Percentiles rank a stretch among this genome's conserved stretches.
Evolutionary conservation across 2,797 vertebrate species (phyloP).

Genomic region (Sebastes flavidus): DNA sequence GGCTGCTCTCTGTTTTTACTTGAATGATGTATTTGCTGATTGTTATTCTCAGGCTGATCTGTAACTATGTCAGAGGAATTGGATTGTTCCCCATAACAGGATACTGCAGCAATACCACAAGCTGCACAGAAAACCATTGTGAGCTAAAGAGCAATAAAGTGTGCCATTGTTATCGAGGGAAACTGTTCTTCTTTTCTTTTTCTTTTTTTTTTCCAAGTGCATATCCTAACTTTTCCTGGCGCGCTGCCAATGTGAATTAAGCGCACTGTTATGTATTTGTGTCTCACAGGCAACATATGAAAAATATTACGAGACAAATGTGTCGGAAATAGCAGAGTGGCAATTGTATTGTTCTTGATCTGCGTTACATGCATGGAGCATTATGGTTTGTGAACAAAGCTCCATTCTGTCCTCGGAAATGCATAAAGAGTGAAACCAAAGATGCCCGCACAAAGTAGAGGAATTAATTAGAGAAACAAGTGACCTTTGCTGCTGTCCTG

Average conservation of each 20-base stretch:
- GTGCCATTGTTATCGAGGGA: conserved; percentile 79
- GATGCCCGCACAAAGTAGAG: conserved; percentile 49
- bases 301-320: conserved; percentile 50
- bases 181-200: conserved; percentile 35
- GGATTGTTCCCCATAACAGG: conserved; percentile 81
- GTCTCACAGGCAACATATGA: conserved; percentile 57
- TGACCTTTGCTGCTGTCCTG: conserved; percentile 67
- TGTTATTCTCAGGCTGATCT: conserved; percentile 75
- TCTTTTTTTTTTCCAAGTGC: conserved; percentile 38
- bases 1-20: conserved; percentile 36
- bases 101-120: conserved; percentile 78
- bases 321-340: conserved; percentile 32
- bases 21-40: conserved; percentile 71
- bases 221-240: conserved; percentile 76
- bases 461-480: conserved; percentile 75
- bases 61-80: conserved; percentile 75
- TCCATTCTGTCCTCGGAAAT: conserved; percentile 32
- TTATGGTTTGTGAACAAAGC: conserved; percentile 40
- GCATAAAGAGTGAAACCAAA: conserved; percentile 36
- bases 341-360: conserved; percentile 34
- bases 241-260: conserved; percentile 62
- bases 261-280: conserved; percentile 54
- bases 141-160: conserved; percentile 78
- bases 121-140: conserved; percentile 73
- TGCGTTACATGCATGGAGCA: conserved; percentile 19